These are phyloP conservation scores for Camponotus fellah DNA, from an alignment of 2,888 invertebrate genomes.

Conservation along the genomic window DNA sequence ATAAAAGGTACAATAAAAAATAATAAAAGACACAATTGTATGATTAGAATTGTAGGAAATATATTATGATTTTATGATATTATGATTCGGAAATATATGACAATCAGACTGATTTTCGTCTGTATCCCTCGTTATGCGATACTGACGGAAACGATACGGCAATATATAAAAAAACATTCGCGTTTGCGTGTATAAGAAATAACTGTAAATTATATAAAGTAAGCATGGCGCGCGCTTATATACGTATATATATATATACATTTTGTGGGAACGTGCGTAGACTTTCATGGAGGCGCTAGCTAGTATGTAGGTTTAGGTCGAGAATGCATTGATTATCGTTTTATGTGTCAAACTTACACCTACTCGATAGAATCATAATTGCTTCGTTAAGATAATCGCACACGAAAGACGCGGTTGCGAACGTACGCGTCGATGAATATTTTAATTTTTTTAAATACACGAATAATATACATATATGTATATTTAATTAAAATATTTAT, in stretches of 20 bases:
- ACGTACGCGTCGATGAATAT: not conserved
- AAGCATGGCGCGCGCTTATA: constrained; percentile 35
- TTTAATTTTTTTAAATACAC: not conserved
- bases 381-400: constrained; percentile 21
- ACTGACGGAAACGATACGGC: constrained; percentile 37
- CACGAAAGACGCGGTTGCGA: not conserved
- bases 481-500: not conserved
- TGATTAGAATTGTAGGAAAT: too few relatives aligned
- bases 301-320: constrained; percentile 77
- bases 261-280: constrained; percentile 64
- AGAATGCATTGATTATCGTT: constrained; percentile 73
- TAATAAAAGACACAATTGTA: not conserved
- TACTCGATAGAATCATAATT: constrained; percentile 53
- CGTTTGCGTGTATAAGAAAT: constrained; percentile 64
- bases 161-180: constrained; percentile 52
- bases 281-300: constrained; percentile 54
- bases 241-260: constrained; percentile 45
- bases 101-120: not conserved
- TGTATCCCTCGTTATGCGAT: constrained; percentile 12
- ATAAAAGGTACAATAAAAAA: not conserved
- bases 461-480: not conserved
- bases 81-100: not conserved
- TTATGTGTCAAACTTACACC: constrained; percentile 48
- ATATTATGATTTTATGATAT: too few relatives aligned
- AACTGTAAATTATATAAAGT: constrained; percentile 75